Base-by-base conservation (phyloP, 1,140 invertebrate genomes). In the Rhopalosiphum maidis region DNA sequence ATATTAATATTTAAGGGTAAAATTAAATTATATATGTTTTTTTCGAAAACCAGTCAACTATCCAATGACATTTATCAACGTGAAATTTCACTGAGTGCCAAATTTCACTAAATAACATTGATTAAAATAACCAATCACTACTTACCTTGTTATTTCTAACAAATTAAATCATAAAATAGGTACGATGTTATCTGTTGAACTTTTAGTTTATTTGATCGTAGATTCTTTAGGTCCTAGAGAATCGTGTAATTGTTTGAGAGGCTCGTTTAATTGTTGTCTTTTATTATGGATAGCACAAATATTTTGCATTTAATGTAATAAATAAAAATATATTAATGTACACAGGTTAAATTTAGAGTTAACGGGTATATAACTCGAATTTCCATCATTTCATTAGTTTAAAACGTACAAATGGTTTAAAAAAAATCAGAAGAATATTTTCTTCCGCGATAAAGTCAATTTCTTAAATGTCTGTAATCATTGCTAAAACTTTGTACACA, bases 401-500 rank as follows among this genome's bases (percentile, higher is more conserved):
- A 68, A 46, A 43, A 90, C 55, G 25, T 23, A 23, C 11, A 18
- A 46, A 60, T 30, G 37, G 35, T 43, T 90, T n/a, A 55, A 55
- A 89, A 89, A 22, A 2, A 89, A 55, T 23, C 21, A 35, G 85
- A 87, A 43, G 11, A 48, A n/a, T 35, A 11, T 54, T 86, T 46
- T 88, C n/a, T 48, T 41, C 25, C 37, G 2, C 25, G 88, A 54
- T 89, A 43, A 90, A 60, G 89, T 90, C 43, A 90, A 90, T 90
- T n/a, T 37, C 89, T 60, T 90, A 90, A 90, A 90, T 68, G 89
- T 43, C 89, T 43, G 37, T 68, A 68, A 90, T 68, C 54, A 43
- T 90, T 90, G 30, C 60, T 90, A 55, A 90, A 43, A 68, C 89
- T 90, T 43, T 60, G 89, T 43, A 60, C 54, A 90, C 23, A 90